These are phyloP conservation scores for Drosophila azteca DNA, from an alignment of 1,140 invertebrate species.

Conservation along the genomic window DNA sequence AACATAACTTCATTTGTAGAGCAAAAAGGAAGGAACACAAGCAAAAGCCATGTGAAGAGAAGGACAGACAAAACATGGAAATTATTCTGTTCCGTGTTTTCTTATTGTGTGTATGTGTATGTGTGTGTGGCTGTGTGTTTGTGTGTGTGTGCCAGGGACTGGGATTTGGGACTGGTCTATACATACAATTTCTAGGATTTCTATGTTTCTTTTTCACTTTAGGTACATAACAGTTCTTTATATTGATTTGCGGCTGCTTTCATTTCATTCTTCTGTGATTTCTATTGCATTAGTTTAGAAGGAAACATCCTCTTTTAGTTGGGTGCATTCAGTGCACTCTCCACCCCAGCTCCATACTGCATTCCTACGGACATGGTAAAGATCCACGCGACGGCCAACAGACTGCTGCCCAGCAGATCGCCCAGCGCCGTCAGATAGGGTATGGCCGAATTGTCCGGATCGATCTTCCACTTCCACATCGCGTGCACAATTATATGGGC, in stretches of 20 bases:
- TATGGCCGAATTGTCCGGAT: conserved; percentile 98
- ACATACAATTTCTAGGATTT: conserved; percentile 34
- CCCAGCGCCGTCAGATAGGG: conserved; percentile 97
- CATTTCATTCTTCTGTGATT: neutral
- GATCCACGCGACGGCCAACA: conserved; percentile 93
- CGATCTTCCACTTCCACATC: conserved; percentile 95
- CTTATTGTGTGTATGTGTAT: neutral
- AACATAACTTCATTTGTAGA: conserved; percentile 60
- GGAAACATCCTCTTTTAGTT: conserved; percentile 42
- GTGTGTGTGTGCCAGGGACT: neutral
- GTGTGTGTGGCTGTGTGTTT: conserved; percentile 16
- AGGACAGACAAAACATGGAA: conserved; percentile 51
- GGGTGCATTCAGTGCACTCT: conserved; percentile 69
- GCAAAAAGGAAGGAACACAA: conserved; percentile 66
- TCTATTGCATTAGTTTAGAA: neutral
- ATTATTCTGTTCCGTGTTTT: conserved; percentile 26
- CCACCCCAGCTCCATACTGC: conserved; percentile 84
- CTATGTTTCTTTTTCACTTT: conserved; percentile 23
- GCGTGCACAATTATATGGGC: conserved; percentile 94
- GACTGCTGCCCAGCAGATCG: conserved; percentile 94
- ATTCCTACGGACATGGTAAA: conserved; percentile 89
- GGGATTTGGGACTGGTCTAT: conserved; percentile 2
- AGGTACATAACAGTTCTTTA: conserved; percentile 53
- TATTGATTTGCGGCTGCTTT: conserved; percentile 33
- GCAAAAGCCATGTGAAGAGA: conserved; percentile 68